Evolutionary conservation across 2,113 vertebrate species (phyloP).

Genomic region (Hypanus sabinus): DNA sequence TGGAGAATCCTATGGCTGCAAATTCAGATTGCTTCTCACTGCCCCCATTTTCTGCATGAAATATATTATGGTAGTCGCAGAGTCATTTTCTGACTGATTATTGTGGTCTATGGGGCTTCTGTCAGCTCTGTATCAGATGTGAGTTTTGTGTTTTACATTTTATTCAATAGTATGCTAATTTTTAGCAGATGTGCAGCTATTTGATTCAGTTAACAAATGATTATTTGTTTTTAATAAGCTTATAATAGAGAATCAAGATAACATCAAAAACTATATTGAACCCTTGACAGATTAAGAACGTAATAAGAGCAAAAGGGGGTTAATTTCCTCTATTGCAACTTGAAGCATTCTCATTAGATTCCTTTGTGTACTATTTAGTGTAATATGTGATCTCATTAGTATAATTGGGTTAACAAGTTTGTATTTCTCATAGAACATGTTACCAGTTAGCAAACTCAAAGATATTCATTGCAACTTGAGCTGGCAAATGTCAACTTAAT

Average conservation of each 20-base stretch:
- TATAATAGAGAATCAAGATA: neutral
- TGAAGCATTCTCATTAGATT: neutral
- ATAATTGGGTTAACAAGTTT: conserved; percentile 4
- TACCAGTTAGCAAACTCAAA: neutral
- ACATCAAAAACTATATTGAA: neutral
- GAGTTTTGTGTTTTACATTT: neutral
- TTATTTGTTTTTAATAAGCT: neutral
- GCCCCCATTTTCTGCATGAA: neutral
- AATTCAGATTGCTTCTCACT: neutral
- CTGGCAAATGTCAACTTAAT: neutral
- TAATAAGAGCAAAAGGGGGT: neutral
- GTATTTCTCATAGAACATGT: neutral
- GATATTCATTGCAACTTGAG: neutral
- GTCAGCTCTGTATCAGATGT: neutral
- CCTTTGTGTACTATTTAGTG: neutral
- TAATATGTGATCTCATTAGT: neutral
- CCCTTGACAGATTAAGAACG: neutral
- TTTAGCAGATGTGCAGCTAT: neutral
- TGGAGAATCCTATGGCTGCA: neutral
- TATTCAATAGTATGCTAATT: conserved; percentile 9
- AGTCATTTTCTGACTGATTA: conserved; percentile 27
- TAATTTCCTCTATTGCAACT: neutral
- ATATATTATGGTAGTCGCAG: neutral
- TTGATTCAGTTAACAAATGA: neutral
- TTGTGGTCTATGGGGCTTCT: neutral